Base-by-base conservation (phyloP, 2,888 invertebrate genomes). In the Hirtodrosophila alboralis region DNA sequence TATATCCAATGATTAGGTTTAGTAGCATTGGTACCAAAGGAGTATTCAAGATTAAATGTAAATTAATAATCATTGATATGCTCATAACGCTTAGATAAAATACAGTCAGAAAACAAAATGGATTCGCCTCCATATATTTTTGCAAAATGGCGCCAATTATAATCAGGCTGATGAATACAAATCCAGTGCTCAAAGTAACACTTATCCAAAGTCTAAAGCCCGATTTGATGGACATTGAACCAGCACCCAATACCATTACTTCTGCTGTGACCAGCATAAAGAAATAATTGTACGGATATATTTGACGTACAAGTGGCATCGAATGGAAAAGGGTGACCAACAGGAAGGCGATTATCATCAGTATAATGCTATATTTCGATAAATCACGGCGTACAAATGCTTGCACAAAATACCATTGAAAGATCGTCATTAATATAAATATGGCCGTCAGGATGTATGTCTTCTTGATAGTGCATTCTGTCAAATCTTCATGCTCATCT, bases 231-330 rank as follows among this genome's bases (percentile, higher is more conserved):
- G 9, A 31, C 41, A 60, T 31, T 31, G 47, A 5, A 3, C 56
- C 60, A 3, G 44, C 27, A 5, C 38, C 60, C 27, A 44, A 13
- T 5, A 49, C 44, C 38, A 60, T 33, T 0, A 60, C 12, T 9
- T 60, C 60, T 9, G 27, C 43, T 16, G 47, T 49, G 13, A 10
- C 21, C 0, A 60, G 5, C 56, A 56, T 40, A 13, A 49, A 43
- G 7, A 54, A 31, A 16, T 49, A 60, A 23, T 60, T 60, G 9
- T 43, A 41, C 1, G 60, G 60, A 56, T 60, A 60, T 1, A 34
- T 30, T 3, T 28, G 14, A 3, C 60, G 41, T 9, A 60, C 7
- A 9, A 13, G 26, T 1, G 57, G 33, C 14, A 30, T 2, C 16
- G 57, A 21, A 30, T 61, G 56, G 4, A 61, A 56, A 1, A 40